Percentiles rank a stretch among this genome's conserved stretches.
Evolutionary conservation across 2,797 vertebrate species (phyloP).

Genomic region (Sebastiscus albofasciatus): DNA sequence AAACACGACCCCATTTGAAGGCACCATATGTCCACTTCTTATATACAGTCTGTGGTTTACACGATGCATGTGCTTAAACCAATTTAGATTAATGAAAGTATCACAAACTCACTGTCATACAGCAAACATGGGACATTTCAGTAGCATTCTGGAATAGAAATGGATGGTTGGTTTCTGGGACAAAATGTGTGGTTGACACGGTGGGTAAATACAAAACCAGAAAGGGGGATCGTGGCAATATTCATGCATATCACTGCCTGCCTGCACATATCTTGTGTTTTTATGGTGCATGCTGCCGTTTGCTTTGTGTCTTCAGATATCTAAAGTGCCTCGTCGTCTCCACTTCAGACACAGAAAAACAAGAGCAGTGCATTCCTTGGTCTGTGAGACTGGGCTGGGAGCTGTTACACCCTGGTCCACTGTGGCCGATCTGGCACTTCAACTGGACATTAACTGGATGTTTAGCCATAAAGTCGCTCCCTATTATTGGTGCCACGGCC

Average conservation of each 20-base stretch:
- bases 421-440: constrained; percentile 45
- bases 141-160: too few relatives aligned
- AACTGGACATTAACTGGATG: constrained; percentile 35
- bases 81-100: too few relatives aligned
- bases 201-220: too few relatives aligned
- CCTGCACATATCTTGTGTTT: background rate
- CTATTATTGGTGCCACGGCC: background rate
- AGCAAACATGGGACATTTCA: too few relatives aligned
- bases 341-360: background rate
- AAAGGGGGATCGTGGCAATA: background rate
- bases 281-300: background rate
- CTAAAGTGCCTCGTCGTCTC: constrained; percentile 1
- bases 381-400: constrained; percentile 3
- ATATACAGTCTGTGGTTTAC: too few relatives aligned
- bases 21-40: too few relatives aligned
- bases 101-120: too few relatives aligned
- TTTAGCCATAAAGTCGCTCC: background rate
- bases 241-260: background rate
- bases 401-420: constrained; percentile 33
- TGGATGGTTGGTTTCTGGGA: too few relatives aligned
- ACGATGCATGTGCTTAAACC: too few relatives aligned
- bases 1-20: too few relatives aligned
- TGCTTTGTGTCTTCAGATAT: background rate
- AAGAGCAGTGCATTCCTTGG: constrained; percentile 28
- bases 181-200: too few relatives aligned